Base-by-base conservation (phyloP, 2,888 invertebrate genomes). In the Trissonchulus latispiculum region DNA sequence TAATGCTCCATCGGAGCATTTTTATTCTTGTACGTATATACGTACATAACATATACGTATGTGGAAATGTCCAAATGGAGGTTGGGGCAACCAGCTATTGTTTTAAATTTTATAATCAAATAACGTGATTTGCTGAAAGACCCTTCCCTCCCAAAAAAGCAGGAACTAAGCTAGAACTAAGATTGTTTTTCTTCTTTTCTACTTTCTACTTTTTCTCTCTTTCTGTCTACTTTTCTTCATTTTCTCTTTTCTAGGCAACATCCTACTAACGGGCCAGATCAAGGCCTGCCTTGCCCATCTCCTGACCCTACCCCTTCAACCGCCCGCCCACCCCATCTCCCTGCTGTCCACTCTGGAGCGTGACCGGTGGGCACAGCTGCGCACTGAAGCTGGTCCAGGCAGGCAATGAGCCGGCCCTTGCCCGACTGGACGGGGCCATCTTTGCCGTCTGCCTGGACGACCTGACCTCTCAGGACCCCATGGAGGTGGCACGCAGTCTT, bases 381-480 rank as follows among this genome's bases (percentile, higher is more conserved):
- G 96, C 68, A 78, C 84, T 31, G 85, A n/a, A 87, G 71, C 81
- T 88, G 61, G 84, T 91, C 72, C 85, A 86, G 73, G 84, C 86
- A 73, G 90, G 90, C 28, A 93, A 93, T 84, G 85, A 84, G 61
- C 86, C 88, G 18, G 82, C 86, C 1, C 83, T 95, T 32, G 85
- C 88, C 71, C 84, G 89, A 78, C 89, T 99, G 74, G 97, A 97
- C 84, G 88, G 90, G 0, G 92, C 93, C 0, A 79, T 94, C 67
- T 95, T 96, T 83, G 89, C 90, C 77, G 83, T 97, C 69, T 88
- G 90, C 76, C 85, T 99, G 72, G 97, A 97, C 84, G 90, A 90
- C 77, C 70, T 78, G 72, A 77, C 77, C 29, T 77, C 78, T 3
- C 73, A 75, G 8, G 80, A 82, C 2, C 82, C 79, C 61, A 74